Base-by-base conservation (phyloP, 1,140 invertebrate genomes). In the Bombus balteatus region DNA sequence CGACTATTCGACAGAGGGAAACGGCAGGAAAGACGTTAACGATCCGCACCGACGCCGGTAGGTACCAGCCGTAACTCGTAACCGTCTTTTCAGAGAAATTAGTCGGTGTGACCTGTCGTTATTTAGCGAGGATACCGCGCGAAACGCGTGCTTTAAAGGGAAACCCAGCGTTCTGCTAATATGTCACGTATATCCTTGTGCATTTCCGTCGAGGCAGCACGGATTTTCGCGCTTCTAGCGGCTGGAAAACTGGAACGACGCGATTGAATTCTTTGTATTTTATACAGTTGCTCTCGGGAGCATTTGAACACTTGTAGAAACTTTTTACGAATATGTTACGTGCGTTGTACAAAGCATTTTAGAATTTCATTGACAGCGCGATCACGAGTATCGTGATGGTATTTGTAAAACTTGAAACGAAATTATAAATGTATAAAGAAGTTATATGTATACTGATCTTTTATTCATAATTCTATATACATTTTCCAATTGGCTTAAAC, bases 1-100 rank as follows among this genome's bases (percentile, higher is more conserved):
- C 39, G 57, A 41, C 71, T 37, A 25, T 66, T 81, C 80, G 53
- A 66, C n/a, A 47, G 75, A 82, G 57, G 70, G 71, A 74, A 75
- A 22, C 25, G 25, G 37, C 41, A n/a, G 28, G 28, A 10, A 70
- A 32, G 70, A 65, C 71, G 59, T 82, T 82, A 82, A 82, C 71
- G 81, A 82, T 47, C 72, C 71, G 1, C n/a, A 43, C 37, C 13
- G 47, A 32, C 37, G 15, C 10, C 9, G 37, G 28, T 41, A 28
- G 47, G 18, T 53, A 34, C 37, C 37, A 65, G 6, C 34, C 72
- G 39, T 47, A n/a, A 53, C 34, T 57, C 72, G 39, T 47, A n/a
- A 53, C 34, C 34, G 28, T 83, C 72, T 53, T 68, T 66, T 37
- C 41, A 18, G 3, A 41, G 41, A 68, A 76, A 83, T 68, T 77